Base-by-base conservation (phyloP, 2,797 vertebrate genomes). In the Cirrhinus mrigala region DNA sequence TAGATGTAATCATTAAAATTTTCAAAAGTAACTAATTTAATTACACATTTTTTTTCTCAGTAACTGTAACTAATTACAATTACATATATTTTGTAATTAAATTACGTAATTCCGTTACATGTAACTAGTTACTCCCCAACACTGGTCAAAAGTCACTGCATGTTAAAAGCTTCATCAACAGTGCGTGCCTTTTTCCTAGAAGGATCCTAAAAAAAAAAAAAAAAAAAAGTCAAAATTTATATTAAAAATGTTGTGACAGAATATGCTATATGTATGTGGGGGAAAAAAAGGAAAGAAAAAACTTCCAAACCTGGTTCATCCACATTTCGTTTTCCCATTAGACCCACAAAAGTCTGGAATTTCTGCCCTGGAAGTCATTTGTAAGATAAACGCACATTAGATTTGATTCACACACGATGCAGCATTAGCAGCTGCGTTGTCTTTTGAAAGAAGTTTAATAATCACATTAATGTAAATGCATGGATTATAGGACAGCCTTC, bases 311-410 rank as follows among this genome's bases (percentile, higher is more conserved):
- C 58, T 56, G 71, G 15, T 83, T 90, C 83, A 69, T 76, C 84
- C 29, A 81, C 87, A 54, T 86, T 69, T 58, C 91, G 89, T 89
- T 92, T 94, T 4, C 93, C 93, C 93, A 94, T 94, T 76, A 95
- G 88, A 37, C 92, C 93, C 62, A 95, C 89, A 87, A 93, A 95
- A n/a, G 90, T 91, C 82, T 93, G 89, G 71, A 92, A 93, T 84
- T 78, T 92, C 1, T 93, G 85, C 9, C 89, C 93, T 94, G 79
- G 5, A 69, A 88, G 10, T 52, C 1, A 82, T 83, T 27, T 54
- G 1, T 12, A 11, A 24, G 20, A 44, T 50, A 37, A 37, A 11
- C n/a, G 1, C 1, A 20, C 24, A 22, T 37, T 3, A 29, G 9
- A 68, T 6, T 48, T 3, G 22, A 62, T 52, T 62, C 12, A 44